phyloP scores from a whole-genome alignment of 2,113 vertebrate genomes.

The Oncorhynchus kisutch region DNA sequence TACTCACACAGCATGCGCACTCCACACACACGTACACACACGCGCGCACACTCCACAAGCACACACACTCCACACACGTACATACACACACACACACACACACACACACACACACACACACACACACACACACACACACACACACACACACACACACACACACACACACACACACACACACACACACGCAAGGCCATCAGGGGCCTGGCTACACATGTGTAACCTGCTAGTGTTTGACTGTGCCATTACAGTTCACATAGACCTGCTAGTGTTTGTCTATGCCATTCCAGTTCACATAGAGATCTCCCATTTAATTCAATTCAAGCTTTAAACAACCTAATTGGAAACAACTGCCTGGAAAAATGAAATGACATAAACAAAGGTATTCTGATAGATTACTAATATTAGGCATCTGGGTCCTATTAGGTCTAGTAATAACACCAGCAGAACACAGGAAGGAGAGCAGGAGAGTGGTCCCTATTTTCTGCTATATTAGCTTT shows the following conservation, averaged over 20 bases:
- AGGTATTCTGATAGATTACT: conserved; percentile 73
- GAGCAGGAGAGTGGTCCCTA: conserved; percentile 33
- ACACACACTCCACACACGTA: background rate
- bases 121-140: background rate
- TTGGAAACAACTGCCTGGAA: conserved; percentile 76
- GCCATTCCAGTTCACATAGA: conserved; percentile 56
- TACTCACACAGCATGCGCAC: background rate
- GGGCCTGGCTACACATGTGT: conserved; percentile 58
- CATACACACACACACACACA: background rate
- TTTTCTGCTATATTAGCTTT: conserved; percentile 70
- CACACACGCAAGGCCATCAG: conserved; percentile 30
- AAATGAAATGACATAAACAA: conserved; percentile 77
- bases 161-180: background rate
- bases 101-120: conserved; percentile 6
- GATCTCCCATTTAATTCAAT: conserved; percentile 72
- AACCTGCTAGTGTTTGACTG: conserved; percentile 40
- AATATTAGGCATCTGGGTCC: conserved; percentile 76
- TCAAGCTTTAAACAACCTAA: conserved; percentile 74
- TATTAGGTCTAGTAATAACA: conserved; percentile 73
- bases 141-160: conserved; percentile 5
- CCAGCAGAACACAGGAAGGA: conserved; percentile 47
- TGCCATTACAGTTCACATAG: conserved; percentile 54
- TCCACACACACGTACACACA: background rate
- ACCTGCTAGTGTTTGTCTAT: conserved; percentile 40
- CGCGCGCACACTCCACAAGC: background rate